phyloP scores from a whole-genome alignment of 2,797 vertebrate genomes.

The Rhinogobio ventralis region DNA sequence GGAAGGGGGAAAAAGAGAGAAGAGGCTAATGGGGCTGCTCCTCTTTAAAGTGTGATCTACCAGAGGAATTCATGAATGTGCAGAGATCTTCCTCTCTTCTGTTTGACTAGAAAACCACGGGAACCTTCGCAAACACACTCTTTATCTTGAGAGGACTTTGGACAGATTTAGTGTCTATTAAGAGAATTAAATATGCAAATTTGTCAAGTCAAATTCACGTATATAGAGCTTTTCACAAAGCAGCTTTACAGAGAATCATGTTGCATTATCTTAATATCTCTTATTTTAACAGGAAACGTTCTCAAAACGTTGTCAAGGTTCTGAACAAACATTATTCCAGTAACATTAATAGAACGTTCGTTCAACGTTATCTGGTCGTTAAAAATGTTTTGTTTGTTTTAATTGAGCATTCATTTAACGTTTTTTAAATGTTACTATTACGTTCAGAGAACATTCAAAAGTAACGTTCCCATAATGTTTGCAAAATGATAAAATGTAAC shows the following conservation, averaged over 20 bases:
- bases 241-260: neutral
- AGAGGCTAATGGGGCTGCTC: constrained; percentile 66
- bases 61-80: constrained; percentile 69
- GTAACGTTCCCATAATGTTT: neutral
- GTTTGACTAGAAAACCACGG: constrained; percentile 29
- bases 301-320: neutral
- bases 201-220: neutral
- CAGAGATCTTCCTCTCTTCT: constrained; percentile 44
- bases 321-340: neutral
- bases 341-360: neutral
- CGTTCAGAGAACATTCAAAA: neutral
- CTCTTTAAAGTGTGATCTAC: constrained; percentile 72
- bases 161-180: neutral
- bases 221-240: neutral
- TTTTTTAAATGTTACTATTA: neutral
- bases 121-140: neutral
- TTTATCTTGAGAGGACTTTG: neutral
- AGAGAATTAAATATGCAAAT: neutral
- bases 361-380: neutral
- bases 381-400: neutral
- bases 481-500: neutral
- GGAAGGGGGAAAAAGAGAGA: constrained; percentile 41
- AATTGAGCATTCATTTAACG: neutral
- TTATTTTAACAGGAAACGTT: neutral
- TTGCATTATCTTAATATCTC: neutral